phyloP scores from a whole-genome alignment of 2,888 invertebrate species.

The Sthenelais limicola region DNA sequence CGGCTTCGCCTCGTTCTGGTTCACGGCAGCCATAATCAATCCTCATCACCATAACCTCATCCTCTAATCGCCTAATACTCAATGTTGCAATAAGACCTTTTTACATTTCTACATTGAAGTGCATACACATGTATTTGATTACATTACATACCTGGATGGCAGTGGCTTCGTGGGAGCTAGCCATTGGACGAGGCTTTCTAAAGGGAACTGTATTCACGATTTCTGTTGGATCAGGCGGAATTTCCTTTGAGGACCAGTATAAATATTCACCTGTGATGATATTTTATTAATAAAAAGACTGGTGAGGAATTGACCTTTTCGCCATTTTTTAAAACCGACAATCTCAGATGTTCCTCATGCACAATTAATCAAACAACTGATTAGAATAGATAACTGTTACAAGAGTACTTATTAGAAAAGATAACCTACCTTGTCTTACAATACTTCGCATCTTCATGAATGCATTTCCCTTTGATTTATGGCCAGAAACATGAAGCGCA shows the following conservation, averaged over 20 bases:
- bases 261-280: slow-evolving; percentile 30
- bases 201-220: slow-evolving; percentile 45
- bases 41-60: too few species aligned
- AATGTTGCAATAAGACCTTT: too few species aligned
- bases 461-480: slow-evolving; percentile 25
- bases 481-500: slow-evolving; percentile 81
- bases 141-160: slow-evolving; percentile 43
- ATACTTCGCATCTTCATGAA: slow-evolving; percentile 38
- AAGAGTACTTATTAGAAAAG: too few species aligned
- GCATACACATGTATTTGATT: too few species aligned
- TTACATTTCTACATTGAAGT: too few species aligned
- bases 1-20: too few species aligned
- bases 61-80: too few species aligned
- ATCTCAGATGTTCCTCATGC: too few species aligned
- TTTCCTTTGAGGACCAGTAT: slow-evolving; percentile 45
- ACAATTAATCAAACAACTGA: too few species aligned
- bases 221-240: slow-evolving; percentile 41
- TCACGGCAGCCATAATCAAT: too few species aligned
- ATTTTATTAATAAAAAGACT: background rate
- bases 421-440: slow-evolving; percentile 27
- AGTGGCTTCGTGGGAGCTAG: slow-evolving; percentile 23
- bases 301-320: background rate
- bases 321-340: too few species aligned
- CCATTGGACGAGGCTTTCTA: slow-evolving; percentile 23
- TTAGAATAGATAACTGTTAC: too few species aligned